Conservation (phyloP, 2,113 vertebrate species). For the Myocastor coypus region DNA sequence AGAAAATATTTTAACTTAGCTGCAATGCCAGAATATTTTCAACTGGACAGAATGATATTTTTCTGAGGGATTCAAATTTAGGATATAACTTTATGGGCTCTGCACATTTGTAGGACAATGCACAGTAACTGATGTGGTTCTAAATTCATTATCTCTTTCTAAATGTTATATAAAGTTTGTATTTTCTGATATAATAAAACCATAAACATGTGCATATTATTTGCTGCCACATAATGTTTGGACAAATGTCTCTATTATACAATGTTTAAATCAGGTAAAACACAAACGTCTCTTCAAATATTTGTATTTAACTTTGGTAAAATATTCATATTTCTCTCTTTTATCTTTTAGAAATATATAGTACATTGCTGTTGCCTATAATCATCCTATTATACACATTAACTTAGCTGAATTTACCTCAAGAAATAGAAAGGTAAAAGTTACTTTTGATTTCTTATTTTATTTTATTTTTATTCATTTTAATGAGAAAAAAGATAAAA, state of each 20-base stretch:
- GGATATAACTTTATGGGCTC: not conserved
- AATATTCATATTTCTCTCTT: not conserved
- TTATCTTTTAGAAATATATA: not conserved
- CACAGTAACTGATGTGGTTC: not conserved
- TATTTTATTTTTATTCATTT: too few relatives aligned
- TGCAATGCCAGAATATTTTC: slow-evolving; percentile 38
- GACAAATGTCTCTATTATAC: too few relatives aligned
- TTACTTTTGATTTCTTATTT: not conserved
- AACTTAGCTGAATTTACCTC: not conserved
- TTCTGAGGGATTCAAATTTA: not conserved
- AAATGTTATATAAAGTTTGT: not conserved
- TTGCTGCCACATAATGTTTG: not conserved
- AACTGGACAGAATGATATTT: slow-evolving; percentile 27
- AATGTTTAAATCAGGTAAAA: not conserved
- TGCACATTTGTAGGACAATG: not conserved
- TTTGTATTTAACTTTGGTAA: not conserved
- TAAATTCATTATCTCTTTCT: not conserved
- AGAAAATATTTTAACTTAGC: slow-evolving; percentile 71
- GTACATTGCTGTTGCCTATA: not conserved
- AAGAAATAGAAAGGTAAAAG: slow-evolving; percentile 4
- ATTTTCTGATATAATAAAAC: not conserved
- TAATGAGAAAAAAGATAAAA: too few relatives aligned
- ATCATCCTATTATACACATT: not conserved
- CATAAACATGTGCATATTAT: not conserved
- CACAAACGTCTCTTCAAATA: not conserved